Evolutionary conservation across 2,797 vertebrate species (phyloP), one percentile per base, ranked within the genome.

Genomic region (Gambelia wislizenii): DNA sequence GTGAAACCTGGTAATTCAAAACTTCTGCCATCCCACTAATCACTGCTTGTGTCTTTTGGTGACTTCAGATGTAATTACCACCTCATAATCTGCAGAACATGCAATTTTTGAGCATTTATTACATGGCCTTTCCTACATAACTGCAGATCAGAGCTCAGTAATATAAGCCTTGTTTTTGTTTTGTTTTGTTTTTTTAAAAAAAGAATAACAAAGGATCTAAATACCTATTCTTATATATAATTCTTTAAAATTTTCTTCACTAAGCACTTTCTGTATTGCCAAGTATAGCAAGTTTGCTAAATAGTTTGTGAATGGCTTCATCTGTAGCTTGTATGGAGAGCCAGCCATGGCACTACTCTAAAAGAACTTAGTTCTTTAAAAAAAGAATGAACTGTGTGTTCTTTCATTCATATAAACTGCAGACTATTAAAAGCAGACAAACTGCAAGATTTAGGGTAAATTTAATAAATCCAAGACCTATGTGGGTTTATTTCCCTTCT

Each of bases 1-100:
- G 27, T 4, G 59, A 89, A 92, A 92, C 89, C 69, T 90, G 90
- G 80, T 91, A 81, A 94, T 92, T 67, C 84, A 89, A 76, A 90
- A 86, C 87, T 94, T 61, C 47, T 80, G 78, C 13, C 61, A 91
- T 87, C 30, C 89, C 86, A 86, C 18, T 49, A 93, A 91, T 86
- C 12, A 83, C 16, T 82, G 67, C 91, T 91, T 89, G 69, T 94
- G 78, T 52, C 69, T 16, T 82, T 94, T 92, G 85, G 83, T 94
- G 80, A 77, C 90, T 93, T 94, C 2, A 0, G 70, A 20, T 91
- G 22, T 92, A 93, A 91, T 93, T 91, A 92, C 80, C 83, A 92
- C 92, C 70, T 90, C 87, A 75, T 91, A 94, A 92, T 67, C 84
- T 87, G 87, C 0, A 16, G 39, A 92, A 3, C 64, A 83, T 85